A percentile compares a stretch with the other conserved stretches of the same genome.
These are phyloP conservation scores for Horisme vitalbata DNA, from an alignment of 2,888 invertebrate species.

Conservation along the genomic window DNA sequence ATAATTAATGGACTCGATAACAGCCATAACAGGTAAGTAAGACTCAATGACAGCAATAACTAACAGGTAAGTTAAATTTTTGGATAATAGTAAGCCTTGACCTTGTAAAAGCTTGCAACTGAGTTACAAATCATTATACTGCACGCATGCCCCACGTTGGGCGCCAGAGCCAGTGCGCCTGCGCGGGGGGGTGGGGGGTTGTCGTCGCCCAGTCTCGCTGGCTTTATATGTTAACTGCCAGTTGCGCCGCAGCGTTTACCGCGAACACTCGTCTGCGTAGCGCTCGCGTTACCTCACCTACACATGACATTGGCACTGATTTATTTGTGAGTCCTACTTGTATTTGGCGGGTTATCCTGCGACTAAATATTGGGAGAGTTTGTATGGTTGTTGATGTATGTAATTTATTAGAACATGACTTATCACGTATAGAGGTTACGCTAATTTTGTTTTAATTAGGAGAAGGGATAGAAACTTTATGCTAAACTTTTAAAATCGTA, in stretches of 20 bases:
- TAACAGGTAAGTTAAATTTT: too few species aligned
- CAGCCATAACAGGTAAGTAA: too few species aligned
- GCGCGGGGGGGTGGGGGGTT: slow-evolving; percentile 39
- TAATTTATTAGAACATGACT: too few species aligned
- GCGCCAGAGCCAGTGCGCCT: slow-evolving; percentile 60
- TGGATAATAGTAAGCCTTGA: slow-evolving; percentile 7
- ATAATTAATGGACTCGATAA: too few species aligned
- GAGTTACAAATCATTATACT: slow-evolving; percentile 35
- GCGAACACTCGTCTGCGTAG: slow-evolving; percentile 54
- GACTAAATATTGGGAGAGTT: background rate
- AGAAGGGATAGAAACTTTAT: too few species aligned
- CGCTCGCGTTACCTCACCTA: slow-evolving; percentile 48
- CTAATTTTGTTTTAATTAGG: too few species aligned
- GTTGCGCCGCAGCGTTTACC: slow-evolving; percentile 72
- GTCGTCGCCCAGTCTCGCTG: slow-evolving; percentile 47
- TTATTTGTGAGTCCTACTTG: slow-evolving; percentile 59
- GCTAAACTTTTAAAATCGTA: too few species aligned
- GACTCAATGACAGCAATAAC: too few species aligned
- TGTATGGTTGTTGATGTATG: too few species aligned
- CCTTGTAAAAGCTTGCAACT: slow-evolving; percentile 18
- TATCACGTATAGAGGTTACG: too few species aligned
- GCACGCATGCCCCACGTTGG: slow-evolving; percentile 54
- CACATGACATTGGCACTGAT: slow-evolving; percentile 58
- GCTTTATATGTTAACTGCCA: slow-evolving; percentile 37
- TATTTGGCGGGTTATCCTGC: slow-evolving; percentile 43